Conservation (phyloP, 2,113 vertebrate genomes). For the Lophochroa leadbeateri region DNA sequence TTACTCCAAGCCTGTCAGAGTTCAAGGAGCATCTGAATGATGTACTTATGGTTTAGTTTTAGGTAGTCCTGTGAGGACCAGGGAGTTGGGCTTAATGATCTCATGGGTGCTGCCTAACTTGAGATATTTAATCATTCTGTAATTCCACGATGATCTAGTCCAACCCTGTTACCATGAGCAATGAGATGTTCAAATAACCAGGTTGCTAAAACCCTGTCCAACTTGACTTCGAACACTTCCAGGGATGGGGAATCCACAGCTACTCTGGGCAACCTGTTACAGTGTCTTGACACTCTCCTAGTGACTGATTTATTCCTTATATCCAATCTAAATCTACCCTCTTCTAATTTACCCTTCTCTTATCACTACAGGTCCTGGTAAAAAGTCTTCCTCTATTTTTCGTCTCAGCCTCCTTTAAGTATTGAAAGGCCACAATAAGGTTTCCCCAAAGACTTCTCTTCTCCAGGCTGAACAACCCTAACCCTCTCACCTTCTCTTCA, state of each 20-base stretch:
- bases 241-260: not conserved
- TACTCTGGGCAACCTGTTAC: no score
- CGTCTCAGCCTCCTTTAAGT: not conserved
- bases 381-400: not conserved
- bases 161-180: not conserved
- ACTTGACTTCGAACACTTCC: not conserved
- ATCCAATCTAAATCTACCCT: no score
- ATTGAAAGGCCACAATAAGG: not conserved
- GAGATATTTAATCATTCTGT: no score
- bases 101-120: no score
- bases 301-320: no score
- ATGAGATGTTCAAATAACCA: not conserved
- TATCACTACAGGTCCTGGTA: not conserved
- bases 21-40: no score
- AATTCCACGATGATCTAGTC: not conserved
- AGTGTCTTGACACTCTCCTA: no score
- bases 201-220: not conserved
- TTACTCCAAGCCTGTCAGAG: no score
- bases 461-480: not conserved
- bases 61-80: no score
- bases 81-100: no score
- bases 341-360: not conserved
- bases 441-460: not conserved
- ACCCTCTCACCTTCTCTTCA: no score
- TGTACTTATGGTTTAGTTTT: no score